These are phyloP conservation scores for Panagrolaimus sp. DNA, from an alignment of 1,140 invertebrate genomes.

Conservation along the genomic window DNA sequence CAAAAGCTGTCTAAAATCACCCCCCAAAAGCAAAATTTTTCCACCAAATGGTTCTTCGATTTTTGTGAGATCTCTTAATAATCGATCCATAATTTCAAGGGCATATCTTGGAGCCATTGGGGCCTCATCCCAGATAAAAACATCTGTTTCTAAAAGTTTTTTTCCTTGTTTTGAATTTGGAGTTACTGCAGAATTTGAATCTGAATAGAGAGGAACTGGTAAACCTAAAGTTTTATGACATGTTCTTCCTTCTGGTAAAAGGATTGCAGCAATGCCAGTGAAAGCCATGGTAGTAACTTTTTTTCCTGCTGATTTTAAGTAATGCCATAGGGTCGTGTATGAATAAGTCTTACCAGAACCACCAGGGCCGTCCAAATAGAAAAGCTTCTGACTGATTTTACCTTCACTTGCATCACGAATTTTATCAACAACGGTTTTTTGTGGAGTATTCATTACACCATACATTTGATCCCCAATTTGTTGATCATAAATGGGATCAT, in stretches of 20 bases:
- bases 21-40: background rate
- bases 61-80: background rate
- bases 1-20: conserved; percentile 36
- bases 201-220: background rate
- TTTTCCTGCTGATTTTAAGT: background rate
- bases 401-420: background rate
- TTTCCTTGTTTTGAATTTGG: background rate
- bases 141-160: background rate
- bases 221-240: background rate
- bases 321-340: conserved; percentile 20
- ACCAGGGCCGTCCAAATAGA: conserved; percentile 27
- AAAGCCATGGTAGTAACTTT: background rate
- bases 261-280: background rate
- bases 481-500: background rate
- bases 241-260: background rate
- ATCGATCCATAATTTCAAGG: background rate
- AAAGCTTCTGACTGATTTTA: background rate
- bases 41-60: background rate
- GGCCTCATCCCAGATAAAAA: background rate
- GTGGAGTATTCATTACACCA: background rate
- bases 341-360: conserved; percentile 33
- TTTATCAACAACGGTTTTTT: conserved; percentile 7
- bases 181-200: background rate
- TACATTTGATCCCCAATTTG: background rate
- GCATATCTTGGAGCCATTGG: background rate